Conservation (phyloP, 2,888 invertebrate species). For the Chrysopilus asiliformis region DNA sequence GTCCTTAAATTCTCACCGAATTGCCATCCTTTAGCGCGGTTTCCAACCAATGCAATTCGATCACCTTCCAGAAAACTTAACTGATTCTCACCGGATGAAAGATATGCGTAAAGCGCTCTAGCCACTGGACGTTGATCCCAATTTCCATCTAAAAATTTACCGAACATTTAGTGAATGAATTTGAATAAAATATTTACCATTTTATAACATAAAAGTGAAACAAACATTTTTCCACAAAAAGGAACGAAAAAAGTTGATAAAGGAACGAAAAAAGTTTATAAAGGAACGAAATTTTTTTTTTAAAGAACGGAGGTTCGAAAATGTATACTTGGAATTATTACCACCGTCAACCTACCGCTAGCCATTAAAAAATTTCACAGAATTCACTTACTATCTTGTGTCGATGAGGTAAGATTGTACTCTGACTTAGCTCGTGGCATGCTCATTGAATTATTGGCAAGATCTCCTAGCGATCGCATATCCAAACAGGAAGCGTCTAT, state of each 20-base stretch:
- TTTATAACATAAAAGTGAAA: too few relatives aligned
- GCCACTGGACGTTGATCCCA: conserved; percentile 65
- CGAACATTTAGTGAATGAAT: too few relatives aligned
- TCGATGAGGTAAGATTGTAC: conserved; percentile 62
- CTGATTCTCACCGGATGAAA: conserved; percentile 81
- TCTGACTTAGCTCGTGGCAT: conserved; percentile 73
- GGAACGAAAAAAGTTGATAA: conserved; percentile 4
- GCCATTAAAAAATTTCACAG: too few relatives aligned
- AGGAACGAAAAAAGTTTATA: conserved; percentile 11
- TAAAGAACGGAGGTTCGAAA: too few relatives aligned
- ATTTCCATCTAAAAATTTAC: conserved; percentile 17
- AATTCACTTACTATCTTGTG: conserved; percentile 21
- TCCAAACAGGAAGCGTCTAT: conserved; percentile 82
- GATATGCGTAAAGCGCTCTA: conserved; percentile 77
- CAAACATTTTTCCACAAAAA: too few relatives aligned
- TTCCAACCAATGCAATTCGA: conserved; percentile 74
- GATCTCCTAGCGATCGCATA: conserved; percentile 52
- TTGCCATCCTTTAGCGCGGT: conserved; percentile 90
- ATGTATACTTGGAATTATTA: too few relatives aligned
- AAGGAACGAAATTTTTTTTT: conserved; percentile 14
- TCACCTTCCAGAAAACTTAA: conserved; percentile 86
- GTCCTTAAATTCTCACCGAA: conserved; percentile 89
- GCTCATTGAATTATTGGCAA: conserved; percentile 37
- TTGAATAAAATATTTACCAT: too few relatives aligned
- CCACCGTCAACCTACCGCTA: too few relatives aligned